Evolutionary conservation across 2,888 invertebrate genomes (phyloP), one percentile per base, ranked within the genome.

Genomic region (Chrysotoxum bicinctum): DNA sequence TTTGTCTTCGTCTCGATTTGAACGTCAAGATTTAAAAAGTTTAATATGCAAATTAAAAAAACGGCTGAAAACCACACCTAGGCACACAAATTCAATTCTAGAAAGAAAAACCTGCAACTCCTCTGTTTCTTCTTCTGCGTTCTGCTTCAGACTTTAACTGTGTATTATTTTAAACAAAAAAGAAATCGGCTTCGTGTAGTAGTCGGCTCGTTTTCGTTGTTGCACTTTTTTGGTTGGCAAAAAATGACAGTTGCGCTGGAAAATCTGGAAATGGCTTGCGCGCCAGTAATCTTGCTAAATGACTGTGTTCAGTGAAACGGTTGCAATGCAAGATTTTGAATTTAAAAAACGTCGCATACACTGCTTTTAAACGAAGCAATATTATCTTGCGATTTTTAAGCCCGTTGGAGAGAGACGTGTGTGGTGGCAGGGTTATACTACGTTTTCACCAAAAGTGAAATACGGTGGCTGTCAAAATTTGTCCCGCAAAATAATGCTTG

Each of bases 11-110:
- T 21, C 21, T 50, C 10, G 35, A 37, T 74, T 79, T 68, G 54
- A 80, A 79, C 26, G 66, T 60, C 16, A 30, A 35, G 32, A 68
- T 84, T 84, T 66, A 84, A 84, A 84, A 79, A 16, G 14, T 66
- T 58, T 37, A 70, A 68, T 70, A 84, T 80, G 79, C 58, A 79
- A 80, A 80, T 74, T 48, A 72, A 75, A 50, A 48, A 80, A 79
- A 75, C 75, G 74, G 74, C 64, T 83, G 30, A 19, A 58, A 84
- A 79, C 84, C 84, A 84, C 84, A 84, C 84, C 84, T 75, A 72
- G 50, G 37, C 64, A 40, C 74, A 40, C 52, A 50, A 58, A 40
- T 50, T 52, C 35, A 32, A 1, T 66, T 66, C 9, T 12, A 66
- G 66, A 66, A 84, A 73, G 70, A 77, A 58, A 72, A 74, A 72